Evolutionary conservation across 2,797 vertebrate species (phyloP).

Genomic region (Neolamprologus multifasciatus): DNA sequence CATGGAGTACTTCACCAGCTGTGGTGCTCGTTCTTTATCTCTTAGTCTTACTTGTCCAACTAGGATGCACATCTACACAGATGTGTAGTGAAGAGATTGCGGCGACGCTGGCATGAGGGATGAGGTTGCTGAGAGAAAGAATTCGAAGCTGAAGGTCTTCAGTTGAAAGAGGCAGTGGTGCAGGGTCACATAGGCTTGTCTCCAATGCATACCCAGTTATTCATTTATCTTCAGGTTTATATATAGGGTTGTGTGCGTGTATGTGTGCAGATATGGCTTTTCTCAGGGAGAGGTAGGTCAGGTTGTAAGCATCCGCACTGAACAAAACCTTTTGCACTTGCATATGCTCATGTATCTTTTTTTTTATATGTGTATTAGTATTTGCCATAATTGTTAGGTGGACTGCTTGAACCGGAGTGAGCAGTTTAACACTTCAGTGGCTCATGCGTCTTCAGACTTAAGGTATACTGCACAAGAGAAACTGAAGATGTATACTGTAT

Average conservation of each 20-base stretch:
- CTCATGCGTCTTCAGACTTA: neutral
- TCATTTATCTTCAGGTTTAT: constrained; percentile 37
- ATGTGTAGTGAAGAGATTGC: constrained; percentile 7
- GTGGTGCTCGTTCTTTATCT: neutral
- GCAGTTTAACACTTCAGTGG: neutral
- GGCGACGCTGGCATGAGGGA: neutral
- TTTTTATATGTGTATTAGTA: neutral
- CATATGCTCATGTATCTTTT: neutral
- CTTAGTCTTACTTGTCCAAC: neutral
- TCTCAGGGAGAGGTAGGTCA: neutral
- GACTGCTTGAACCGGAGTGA: neutral
- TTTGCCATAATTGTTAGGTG: neutral
- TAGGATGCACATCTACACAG: neutral
- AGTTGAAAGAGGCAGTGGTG: neutral
- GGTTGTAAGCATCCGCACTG: neutral
- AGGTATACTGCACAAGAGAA: neutral
- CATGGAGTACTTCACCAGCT: neutral
- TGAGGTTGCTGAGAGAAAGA: neutral
- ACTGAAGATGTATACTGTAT: neutral
- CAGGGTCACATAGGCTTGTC: constrained; percentile 41
- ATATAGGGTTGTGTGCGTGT: neutral
- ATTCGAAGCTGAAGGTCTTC: neutral
- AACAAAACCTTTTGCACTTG: neutral
- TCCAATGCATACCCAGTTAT: constrained; percentile 8
- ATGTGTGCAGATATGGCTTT: constrained; percentile 11